These are phyloP conservation scores for Erithacus rubecula DNA, from an alignment of 2,797 vertebrate species.

Conservation along the genomic window DNA sequence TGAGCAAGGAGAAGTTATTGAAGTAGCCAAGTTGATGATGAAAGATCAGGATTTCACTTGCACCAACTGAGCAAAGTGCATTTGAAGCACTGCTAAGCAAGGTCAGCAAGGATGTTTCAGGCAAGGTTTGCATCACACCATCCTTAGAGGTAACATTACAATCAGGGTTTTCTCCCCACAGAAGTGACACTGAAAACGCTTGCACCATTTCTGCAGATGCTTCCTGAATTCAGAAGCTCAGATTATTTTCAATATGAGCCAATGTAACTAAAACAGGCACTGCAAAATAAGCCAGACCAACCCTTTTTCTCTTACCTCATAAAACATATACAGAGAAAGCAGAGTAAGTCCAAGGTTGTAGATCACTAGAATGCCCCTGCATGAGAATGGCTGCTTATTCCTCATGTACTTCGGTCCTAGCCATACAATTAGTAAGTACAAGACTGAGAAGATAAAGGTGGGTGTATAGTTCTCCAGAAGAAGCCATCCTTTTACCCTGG, in stretches of 20 bases:
- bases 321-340: conserved; percentile 96
- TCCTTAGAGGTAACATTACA: neutral
- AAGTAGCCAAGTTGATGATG: neutral
- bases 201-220: neutral
- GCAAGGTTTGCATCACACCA: neutral
- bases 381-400: conserved; percentile 84
- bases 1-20: neutral
- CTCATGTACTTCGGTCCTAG: conserved; percentile 94
- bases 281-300: conserved; percentile 31
- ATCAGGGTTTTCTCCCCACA: neutral
- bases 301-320: conserved; percentile 83
- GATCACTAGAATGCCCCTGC: conserved; percentile 86
- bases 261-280: conserved; percentile 27
- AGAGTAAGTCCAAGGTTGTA: conserved; percentile 93
- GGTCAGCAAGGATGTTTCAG: neutral
- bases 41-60: neutral
- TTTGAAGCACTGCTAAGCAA: neutral
- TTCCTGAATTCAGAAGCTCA: neutral
- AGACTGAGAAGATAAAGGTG: conserved; percentile 85
- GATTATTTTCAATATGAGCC: neutral
- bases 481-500: conserved; percentile 91
- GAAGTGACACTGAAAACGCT: neutral
- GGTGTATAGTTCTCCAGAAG: conserved; percentile 91
- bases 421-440: conserved; percentile 94
- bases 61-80: neutral